These are phyloP conservation scores for Coregonus suidteri DNA, from an alignment of 2,797 vertebrate genomes.

Conservation along the genomic window DNA sequence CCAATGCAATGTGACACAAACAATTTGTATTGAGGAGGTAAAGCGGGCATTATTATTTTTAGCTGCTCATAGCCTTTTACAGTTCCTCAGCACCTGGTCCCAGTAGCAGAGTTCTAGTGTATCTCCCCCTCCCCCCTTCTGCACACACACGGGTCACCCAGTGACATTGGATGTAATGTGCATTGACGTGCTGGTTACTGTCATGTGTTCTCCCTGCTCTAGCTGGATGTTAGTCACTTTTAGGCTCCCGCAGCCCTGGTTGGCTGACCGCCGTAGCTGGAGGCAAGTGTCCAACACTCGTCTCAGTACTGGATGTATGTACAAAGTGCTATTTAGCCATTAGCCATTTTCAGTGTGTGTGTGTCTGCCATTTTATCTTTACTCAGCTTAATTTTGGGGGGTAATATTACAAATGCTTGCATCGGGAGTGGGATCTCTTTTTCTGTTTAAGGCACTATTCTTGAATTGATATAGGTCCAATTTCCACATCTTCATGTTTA, in stretches of 20 bases:
- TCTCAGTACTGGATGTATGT: constrained; percentile 29
- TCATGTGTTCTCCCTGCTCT: constrained; percentile 41
- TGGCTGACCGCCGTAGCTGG: constrained; percentile 34
- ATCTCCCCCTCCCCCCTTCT: background rate
- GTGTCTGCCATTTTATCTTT: constrained; percentile 13
- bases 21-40: constrained; percentile 11
- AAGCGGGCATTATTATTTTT: background rate
- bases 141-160: constrained; percentile 21
- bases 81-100: background rate
- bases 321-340: constrained; percentile 19
- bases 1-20: constrained; percentile 9
- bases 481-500: background rate
- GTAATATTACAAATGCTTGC: constrained; percentile 18
- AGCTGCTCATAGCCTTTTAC: background rate
- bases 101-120: background rate
- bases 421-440: constrained; percentile 19
- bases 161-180: constrained; percentile 26
- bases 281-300: constrained; percentile 26
- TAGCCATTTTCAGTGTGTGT: constrained; percentile 8
- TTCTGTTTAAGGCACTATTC: constrained; percentile 16
- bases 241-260: constrained; percentile 41
- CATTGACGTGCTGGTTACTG: constrained; percentile 40
- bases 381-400: background rate
- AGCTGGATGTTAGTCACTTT: constrained; percentile 43
- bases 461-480: background rate